Percentiles rank a stretch among this genome's conserved stretches.
phyloP scores from a whole-genome alignment of 2,888 invertebrate species.

The Onchidella celtica region DNA sequence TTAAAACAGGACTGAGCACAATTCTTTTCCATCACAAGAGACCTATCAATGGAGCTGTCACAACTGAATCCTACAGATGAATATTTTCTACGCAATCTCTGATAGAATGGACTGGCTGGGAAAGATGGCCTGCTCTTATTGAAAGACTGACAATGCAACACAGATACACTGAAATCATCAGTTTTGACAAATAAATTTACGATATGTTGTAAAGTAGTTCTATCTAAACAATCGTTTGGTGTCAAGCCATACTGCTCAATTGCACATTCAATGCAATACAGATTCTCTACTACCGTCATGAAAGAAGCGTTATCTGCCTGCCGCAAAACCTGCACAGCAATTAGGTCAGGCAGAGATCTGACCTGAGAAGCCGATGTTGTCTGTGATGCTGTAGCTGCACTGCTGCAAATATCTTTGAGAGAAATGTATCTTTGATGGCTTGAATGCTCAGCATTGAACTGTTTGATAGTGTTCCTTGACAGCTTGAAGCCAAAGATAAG shows the following conservation, averaged over 20 bases:
- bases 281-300: conserved; percentile 11
- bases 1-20: too few species aligned
- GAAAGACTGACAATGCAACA: too few species aligned
- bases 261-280: not conserved
- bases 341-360: not conserved
- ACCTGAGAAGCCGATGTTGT: not conserved
- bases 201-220: not conserved
- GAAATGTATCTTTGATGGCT: not conserved
- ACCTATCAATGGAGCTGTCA: not conserved
- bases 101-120: too few species aligned
- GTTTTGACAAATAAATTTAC: not conserved
- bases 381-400: not conserved
- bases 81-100: too few species aligned
- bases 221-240: conserved; percentile 1
- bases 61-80: too few species aligned
- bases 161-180: too few species aligned
- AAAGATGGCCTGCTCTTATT: too few species aligned
- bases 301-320: not conserved
- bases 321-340: conserved; percentile 20
- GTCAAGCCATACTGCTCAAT: not conserved
- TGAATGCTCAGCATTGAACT: too few species aligned
- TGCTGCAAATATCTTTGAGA: conserved; percentile 15
- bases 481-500: conserved; percentile 34
- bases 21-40: too few species aligned
- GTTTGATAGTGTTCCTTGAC: not conserved